phyloP scores from a whole-genome alignment of 2,113 vertebrate species.

The Numenius arquata region DNA sequence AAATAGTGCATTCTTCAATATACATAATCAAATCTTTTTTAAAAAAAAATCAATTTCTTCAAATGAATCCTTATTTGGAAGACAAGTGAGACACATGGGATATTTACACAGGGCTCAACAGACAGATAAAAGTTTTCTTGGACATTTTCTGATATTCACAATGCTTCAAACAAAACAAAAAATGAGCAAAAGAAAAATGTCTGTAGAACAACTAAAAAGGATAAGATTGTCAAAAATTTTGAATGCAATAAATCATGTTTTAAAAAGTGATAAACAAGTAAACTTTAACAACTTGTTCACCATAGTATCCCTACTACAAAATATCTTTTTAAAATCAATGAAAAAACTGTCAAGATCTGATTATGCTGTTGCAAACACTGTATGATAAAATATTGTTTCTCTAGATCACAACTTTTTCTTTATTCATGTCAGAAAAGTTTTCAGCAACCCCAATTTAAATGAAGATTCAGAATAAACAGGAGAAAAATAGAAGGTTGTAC shows the following conservation, averaged over 20 bases:
- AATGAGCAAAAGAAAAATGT: background rate
- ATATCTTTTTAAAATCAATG: background rate
- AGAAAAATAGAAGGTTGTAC: background rate
- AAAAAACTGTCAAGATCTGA: background rate
- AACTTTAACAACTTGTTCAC: background rate
- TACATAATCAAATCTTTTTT: background rate
- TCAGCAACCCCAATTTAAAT: background rate
- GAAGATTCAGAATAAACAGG: background rate
- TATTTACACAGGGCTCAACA: background rate
- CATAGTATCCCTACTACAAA: background rate
- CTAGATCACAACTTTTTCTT: background rate
- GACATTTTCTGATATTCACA: background rate
- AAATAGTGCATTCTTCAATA: background rate
- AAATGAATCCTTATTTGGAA: background rate
- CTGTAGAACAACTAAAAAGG: background rate
- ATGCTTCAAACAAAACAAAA: background rate
- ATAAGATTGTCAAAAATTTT: background rate
- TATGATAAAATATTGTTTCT: background rate
- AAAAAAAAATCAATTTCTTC: background rate
- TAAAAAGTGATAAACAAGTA: background rate
- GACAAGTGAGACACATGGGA: background rate
- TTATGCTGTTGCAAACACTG: background rate
- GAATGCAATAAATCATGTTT: background rate
- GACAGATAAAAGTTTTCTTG: background rate
- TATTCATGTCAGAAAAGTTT: background rate